Evolutionary conservation across 2,888 invertebrate species (phyloP).

Genomic region (Criorhina ranunculi): DNA sequence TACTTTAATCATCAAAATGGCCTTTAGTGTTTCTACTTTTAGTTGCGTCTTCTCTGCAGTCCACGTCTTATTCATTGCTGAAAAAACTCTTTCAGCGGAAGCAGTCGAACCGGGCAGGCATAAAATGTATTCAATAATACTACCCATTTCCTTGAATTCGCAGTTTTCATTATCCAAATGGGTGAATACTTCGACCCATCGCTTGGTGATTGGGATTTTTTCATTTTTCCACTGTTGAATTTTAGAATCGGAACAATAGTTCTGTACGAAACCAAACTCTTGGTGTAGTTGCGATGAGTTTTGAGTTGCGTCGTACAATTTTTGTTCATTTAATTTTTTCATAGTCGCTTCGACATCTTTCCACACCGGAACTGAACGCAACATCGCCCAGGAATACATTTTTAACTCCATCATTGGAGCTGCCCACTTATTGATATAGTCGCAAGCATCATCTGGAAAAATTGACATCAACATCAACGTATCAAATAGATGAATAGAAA

Average conservation of each 20-base stretch:
- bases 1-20: no score
- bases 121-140: no score
- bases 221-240: no score
- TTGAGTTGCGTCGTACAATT: slow-evolving; percentile 7
- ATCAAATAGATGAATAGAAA: no score
- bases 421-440: no score
- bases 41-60: neutral
- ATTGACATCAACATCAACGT: no score
- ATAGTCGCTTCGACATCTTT: slow-evolving; percentile 1
- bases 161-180: slow-evolving; percentile 1
- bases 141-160: neutral
- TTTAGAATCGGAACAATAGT: no score
- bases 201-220: no score
- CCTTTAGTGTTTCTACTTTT: neutral
- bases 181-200: no score
- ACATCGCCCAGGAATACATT: no score
- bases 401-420: no score
- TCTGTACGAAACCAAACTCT: neutral
- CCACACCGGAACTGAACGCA: neutral
- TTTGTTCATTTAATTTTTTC: neutral
- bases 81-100: slow-evolving; percentile 8
- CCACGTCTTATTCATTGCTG: neutral
- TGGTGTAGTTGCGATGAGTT: neutral
- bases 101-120: neutral
- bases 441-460: no score